These are phyloP conservation scores for Okapia johnstoni DNA, from an alignment of 2,113 vertebrate species.

Conservation along the genomic window DNA sequence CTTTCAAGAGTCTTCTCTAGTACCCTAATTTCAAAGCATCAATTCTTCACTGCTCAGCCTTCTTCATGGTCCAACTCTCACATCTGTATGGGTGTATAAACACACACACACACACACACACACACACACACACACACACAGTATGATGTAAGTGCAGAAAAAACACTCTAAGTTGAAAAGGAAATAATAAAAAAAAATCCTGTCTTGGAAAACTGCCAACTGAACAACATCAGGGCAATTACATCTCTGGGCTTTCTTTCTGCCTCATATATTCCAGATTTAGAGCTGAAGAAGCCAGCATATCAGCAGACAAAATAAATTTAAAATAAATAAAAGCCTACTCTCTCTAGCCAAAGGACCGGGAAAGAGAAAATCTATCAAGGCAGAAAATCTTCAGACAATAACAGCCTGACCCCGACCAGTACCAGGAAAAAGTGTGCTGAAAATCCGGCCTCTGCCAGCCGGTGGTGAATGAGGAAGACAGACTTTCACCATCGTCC, in stretches of 20 bases:
- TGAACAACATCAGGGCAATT: background rate
- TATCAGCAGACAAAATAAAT: background rate
- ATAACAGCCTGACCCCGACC: background rate
- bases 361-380: background rate
- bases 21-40: background rate
- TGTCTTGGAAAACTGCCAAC: background rate
- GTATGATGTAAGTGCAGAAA: background rate
- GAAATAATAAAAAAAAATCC: background rate
- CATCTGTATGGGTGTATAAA: background rate
- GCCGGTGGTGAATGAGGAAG: background rate
- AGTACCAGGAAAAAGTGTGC: background rate
- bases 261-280: background rate
- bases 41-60: background rate
- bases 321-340: background rate
- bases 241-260: background rate
- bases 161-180: background rate
- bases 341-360: background rate
- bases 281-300: background rate
- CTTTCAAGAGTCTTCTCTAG: background rate
- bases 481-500: rapidly evolving
- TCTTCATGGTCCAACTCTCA: background rate
- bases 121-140: background rate
- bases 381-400: background rate
- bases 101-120: background rate
- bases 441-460: too few relatives aligned